Percentiles rank a stretch among this genome's conserved stretches.
phyloP scores from a whole-genome alignment of 2,797 vertebrate genomes.

The Neoniphon sammara region DNA sequence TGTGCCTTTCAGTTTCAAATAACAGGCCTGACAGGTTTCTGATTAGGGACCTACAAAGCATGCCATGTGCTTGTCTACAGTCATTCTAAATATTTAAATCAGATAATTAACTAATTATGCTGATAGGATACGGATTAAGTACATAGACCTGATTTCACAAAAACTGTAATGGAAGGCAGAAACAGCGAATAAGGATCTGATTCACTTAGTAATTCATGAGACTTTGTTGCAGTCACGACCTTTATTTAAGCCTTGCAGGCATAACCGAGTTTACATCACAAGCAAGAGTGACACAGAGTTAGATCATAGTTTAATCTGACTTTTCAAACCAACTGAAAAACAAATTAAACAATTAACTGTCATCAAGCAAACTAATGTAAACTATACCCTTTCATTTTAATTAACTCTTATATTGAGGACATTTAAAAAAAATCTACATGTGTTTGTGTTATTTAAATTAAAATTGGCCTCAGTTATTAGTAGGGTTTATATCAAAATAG shows the following conservation, averaged over 20 bases:
- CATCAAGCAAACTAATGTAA: too few relatives aligned
- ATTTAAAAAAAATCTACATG: too few relatives aligned
- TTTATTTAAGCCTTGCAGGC: conserved; percentile 8
- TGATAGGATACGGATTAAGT: conserved; percentile 57
- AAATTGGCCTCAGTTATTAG: too few relatives aligned
- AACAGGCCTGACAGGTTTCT: conserved; percentile 59
- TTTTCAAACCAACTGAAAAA: background rate
- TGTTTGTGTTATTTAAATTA: too few relatives aligned
- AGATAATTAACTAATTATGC: conserved; percentile 58
- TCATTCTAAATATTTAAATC: conserved; percentile 51
- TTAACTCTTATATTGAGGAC: too few relatives aligned
- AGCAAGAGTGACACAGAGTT: background rate
- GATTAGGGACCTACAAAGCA: conserved; percentile 45
- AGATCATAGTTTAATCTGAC: background rate
- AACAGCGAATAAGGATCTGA: conserved; percentile 37
- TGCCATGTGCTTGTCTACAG: conserved; percentile 45
- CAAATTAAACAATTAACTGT: background rate
- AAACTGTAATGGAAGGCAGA: conserved; percentile 43
- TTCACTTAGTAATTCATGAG: conserved; percentile 10
- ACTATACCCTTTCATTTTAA: too few relatives aligned
- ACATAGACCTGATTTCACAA: conserved; percentile 45
- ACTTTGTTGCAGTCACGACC: conserved; percentile 8
- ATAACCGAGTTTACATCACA: background rate
- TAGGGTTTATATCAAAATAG: too few relatives aligned
- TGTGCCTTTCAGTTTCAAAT: conserved; percentile 56